These are phyloP conservation scores for Vespertilio murinus DNA, from an alignment of 2,797 vertebrate genomes.

Conservation along the genomic window DNA sequence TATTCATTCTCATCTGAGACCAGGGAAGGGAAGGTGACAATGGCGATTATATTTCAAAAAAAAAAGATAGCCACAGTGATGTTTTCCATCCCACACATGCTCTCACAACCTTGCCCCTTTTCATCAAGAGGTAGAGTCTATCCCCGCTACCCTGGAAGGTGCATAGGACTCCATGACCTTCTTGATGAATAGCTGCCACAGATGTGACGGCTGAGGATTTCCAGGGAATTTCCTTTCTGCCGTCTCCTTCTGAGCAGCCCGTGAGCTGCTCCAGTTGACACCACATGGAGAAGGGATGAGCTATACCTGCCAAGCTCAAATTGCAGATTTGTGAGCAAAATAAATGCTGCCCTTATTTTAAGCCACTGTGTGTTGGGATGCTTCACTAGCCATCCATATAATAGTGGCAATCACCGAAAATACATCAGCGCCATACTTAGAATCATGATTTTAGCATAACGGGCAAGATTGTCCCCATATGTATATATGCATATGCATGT, in stretches of 20 bases:
- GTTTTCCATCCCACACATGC: neutral
- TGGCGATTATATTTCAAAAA: neutral
- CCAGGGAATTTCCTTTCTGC: neutral
- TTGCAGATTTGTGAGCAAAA: neutral
- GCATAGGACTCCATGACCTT: neutral
- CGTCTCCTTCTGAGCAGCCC: neutral
- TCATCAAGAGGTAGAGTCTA: neutral
- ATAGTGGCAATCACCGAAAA: slow-evolving; percentile 3
- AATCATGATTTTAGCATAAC: neutral
- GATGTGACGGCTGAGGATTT: neutral
- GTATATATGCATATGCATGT: neutral
- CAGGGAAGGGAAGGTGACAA: neutral
- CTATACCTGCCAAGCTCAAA: neutral
- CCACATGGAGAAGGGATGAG: neutral
- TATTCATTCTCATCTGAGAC: neutral
- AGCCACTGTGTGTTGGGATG: neutral
- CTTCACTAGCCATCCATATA: neutral
- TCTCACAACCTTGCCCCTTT: neutral
- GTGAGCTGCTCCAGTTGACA: neutral
- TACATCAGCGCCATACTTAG: neutral
- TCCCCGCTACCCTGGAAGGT: neutral
- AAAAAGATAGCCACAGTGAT: neutral
- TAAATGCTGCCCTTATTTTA: neutral
- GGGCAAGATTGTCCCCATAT: neutral
- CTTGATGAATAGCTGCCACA: neutral